A percentile compares a stretch with the other conserved stretches of the same genome.
Evolutionary conservation across 2,797 vertebrate species (phyloP).

Genomic region (Luscinia megarhynchos): DNA sequence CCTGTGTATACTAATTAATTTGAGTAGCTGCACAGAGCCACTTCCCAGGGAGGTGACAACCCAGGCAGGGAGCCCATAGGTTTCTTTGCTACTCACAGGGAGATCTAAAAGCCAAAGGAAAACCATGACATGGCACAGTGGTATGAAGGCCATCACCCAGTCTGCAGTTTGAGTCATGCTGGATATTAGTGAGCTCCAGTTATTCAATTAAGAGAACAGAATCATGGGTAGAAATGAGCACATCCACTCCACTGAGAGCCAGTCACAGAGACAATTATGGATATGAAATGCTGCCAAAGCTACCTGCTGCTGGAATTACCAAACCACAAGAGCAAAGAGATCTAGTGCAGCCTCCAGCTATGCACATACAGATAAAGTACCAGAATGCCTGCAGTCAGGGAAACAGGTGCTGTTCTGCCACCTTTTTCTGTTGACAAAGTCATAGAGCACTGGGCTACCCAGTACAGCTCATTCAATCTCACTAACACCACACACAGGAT

Average conservation of each 20-base stretch:
- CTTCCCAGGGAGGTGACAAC: background rate
- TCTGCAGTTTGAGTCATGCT: background rate
- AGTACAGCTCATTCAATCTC: background rate
- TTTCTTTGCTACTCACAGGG: background rate
- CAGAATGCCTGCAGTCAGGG: background rate
- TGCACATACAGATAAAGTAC: background rate
- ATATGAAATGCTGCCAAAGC: background rate
- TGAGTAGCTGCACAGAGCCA: background rate
- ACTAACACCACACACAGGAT: background rate
- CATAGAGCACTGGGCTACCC: background rate
- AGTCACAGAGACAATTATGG: accelerated
- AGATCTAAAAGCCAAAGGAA: background rate
- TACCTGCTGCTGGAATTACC: background rate
- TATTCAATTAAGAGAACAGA: background rate
- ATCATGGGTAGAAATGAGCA: background rate
- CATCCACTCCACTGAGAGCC: background rate
- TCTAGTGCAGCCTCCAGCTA: background rate
- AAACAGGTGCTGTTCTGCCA: background rate
- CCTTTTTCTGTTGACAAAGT: background rate
- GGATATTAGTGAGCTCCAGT: background rate
- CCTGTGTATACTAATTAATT: background rate
- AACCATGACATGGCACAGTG: background rate
- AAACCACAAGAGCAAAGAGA: slow-evolving; percentile 5
- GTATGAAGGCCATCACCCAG: background rate
- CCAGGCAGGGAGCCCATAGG: background rate